phyloP scores from a whole-genome alignment of 2,888 invertebrate genomes.

The Rotaria sp. region DNA sequence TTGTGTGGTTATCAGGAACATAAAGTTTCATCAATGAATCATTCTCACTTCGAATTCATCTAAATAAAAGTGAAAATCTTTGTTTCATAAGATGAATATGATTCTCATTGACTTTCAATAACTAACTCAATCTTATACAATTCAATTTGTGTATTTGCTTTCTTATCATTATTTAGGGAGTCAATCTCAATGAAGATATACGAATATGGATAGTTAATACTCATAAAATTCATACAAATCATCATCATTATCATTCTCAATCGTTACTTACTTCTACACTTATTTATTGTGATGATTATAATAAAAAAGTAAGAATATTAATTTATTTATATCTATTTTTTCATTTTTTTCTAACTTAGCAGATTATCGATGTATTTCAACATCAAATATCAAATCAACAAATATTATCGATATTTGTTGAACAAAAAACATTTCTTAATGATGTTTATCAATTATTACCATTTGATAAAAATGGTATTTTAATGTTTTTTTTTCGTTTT shows the following conservation, averaged over 20 bases:
- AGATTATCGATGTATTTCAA: neutral
- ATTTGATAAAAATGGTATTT: neutral
- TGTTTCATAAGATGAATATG: too few species aligned
- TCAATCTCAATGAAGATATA: neutral
- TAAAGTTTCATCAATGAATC: too few species aligned
- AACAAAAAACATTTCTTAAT: neutral
- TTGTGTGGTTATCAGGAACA: too few species aligned
- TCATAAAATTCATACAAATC: neutral
- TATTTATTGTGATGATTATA: neutral
- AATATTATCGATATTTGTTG: neutral
- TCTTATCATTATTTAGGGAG: neutral
- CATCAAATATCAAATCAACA: neutral
- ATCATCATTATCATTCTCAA: neutral
- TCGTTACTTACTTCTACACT: neutral
- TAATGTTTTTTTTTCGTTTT: neutral
- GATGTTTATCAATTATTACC: neutral
- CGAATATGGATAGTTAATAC: neutral
- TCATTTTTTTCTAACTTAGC: too few species aligned
- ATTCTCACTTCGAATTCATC: too few species aligned
- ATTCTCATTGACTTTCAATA: too few species aligned
- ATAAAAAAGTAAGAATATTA: neutral
- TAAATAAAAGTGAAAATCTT: too few species aligned
- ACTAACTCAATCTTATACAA: too few species aligned
- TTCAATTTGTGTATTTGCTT: neutral
- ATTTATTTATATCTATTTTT: too few species aligned